Base-by-base conservation (phyloP, 2,797 vertebrate genomes). In the Aythya fuligula region DNA sequence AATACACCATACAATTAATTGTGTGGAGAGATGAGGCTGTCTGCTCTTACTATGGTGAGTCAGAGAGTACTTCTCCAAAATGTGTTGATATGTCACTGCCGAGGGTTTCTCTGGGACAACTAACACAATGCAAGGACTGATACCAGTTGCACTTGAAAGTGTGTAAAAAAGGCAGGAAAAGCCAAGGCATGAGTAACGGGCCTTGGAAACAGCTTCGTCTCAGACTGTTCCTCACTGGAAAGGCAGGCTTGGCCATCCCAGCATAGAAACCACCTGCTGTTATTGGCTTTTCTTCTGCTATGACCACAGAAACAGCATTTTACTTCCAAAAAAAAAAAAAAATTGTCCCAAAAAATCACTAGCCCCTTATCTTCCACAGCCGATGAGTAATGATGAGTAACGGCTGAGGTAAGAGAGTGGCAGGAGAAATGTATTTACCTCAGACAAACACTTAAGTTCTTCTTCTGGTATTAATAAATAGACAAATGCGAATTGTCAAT, bases 1-100 rank as follows among this genome's bases (percentile, higher is more conserved):
- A 56, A 85, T 66, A 51, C 36, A 43, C 27, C 28, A 39, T 9
- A 54, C 0, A 0, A 61, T 28, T 0, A 0, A 64, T 25, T 32
- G 36, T 4, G 8, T 10, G 27, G 45, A 65, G 51, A 78, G 13
- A 39, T 28, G 43, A 81, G 15, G 25, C 66, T 62, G n/a, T n/a
- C 43, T 76, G 27, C 24, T 79, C n/a, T 18, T 62, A 60, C 20
- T 57, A 2, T 20, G 27, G 61, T 17, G 30, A 21, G 8, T 22
- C 19, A 25, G 19, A 80, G 21, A 79, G 5, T 21, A 25, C 1
- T 51, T 80, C 51, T 36, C 66, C 6, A 2, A 88, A 84, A 62
- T 1, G 2, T 14, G 12, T 13, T 58, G 28, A 70, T 15, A 72
- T 92, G 58, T 87, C 53, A 75, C 6, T 1, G 3, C 49, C 24